Conservation (phyloP, 2,113 vertebrate genomes). For the Corvus moneduloides region DNA sequence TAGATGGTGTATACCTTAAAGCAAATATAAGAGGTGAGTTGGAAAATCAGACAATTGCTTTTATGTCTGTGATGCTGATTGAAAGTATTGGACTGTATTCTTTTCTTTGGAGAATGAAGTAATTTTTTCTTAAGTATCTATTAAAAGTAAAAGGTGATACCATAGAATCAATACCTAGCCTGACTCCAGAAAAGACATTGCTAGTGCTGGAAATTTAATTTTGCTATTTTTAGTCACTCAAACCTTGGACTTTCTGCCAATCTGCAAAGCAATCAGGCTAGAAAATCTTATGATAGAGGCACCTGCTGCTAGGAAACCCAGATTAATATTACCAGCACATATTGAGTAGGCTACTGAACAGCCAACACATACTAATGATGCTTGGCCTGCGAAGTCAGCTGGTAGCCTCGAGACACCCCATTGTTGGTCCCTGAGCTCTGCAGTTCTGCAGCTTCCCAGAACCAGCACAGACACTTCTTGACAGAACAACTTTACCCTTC, state of each 20-base stretch:
- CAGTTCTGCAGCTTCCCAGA: not conserved
- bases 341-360: slow-evolving; percentile 26
- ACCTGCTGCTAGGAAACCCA: slow-evolving; percentile 36
- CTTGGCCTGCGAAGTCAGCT: not conserved
- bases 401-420: not conserved
- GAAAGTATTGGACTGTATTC: not conserved
- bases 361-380: slow-evolving; percentile 41
- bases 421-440: not conserved
- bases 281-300: not conserved
- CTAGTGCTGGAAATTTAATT: not conserved
- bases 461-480: not conserved
- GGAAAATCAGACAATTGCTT: not conserved
- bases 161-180: not conserved
- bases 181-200: not conserved
- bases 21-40: not conserved
- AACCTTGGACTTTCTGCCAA: slow-evolving; percentile 28
- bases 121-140: not conserved
- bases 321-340: slow-evolving; percentile 42
- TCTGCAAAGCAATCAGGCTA: not conserved
- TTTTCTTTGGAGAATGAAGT: not conserved
- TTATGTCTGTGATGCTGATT: not conserved
- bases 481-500: not conserved
- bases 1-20: not conserved
- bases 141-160: not conserved
- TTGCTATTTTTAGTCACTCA: not conserved